phyloP scores from a whole-genome alignment of 2,888 invertebrate species.

The Cryptus viduatorius region DNA sequence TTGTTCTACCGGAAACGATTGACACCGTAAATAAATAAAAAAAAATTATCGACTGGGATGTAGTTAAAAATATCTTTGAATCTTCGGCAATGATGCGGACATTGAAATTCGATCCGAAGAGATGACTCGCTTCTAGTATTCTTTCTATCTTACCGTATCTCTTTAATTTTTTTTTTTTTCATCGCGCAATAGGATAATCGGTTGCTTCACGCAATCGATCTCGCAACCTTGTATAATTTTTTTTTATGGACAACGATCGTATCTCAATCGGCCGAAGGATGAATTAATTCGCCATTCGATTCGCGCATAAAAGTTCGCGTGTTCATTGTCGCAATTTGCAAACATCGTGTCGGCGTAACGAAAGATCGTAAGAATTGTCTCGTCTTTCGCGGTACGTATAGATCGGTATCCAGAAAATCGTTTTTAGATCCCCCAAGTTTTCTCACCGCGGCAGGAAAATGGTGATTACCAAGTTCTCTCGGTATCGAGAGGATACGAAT shows the following conservation, averaged over 20 bases:
- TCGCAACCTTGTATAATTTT: no score
- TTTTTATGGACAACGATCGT: no score
- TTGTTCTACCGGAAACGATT: conserved; percentile 29
- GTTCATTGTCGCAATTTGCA: conserved; percentile 5
- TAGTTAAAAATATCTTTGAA: no score
- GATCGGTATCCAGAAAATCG: background rate
- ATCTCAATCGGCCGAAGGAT: background rate
- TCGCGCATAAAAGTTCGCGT: background rate
- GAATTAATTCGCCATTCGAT: background rate
- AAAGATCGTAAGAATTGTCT: conserved; percentile 6
- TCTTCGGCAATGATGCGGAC: no score
- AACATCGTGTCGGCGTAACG: background rate
- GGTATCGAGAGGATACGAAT: conserved; percentile 28
- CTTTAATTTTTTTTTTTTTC: no score
- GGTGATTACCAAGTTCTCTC: conserved; percentile 3
- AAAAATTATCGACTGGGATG: no score
- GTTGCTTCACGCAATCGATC: no score
- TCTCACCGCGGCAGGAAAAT: conserved; percentile 17
- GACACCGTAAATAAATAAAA: background rate
- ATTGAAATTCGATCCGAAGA: no score
- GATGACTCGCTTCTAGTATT: no score
- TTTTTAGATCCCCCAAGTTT: background rate
- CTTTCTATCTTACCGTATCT: no score
- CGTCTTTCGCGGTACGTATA: background rate
- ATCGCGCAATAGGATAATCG: no score